Evolutionary conservation across 2,113 vertebrate species (phyloP).

Genomic region (Megaleporinus macrocephalus): DNA sequence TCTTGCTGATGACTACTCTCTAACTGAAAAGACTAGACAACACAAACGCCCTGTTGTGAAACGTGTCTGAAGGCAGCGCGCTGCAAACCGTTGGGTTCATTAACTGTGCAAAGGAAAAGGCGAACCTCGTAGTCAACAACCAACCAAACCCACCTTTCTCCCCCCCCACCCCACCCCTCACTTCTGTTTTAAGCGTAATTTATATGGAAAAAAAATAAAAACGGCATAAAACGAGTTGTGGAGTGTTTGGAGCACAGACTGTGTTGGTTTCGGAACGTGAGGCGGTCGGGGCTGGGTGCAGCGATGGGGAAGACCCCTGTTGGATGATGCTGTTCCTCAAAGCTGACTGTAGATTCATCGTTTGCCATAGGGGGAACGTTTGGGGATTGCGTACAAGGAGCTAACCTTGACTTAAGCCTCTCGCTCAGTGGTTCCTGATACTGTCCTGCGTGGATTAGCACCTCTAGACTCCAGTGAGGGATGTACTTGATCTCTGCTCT

Average conservation of each 20-base stretch:
- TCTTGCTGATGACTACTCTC: constrained; percentile 83
- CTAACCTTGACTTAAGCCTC: background rate
- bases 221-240: constrained; percentile 49
- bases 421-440: background rate
- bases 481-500: no score
- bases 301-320: constrained; percentile 6
- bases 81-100: constrained; percentile 9
- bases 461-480: no score
- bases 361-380: background rate
- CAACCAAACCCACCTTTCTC: constrained; percentile 54
- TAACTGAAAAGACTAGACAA: constrained; percentile 56
- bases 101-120: constrained; percentile 36
- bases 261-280: background rate
- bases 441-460: background rate
- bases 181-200: constrained; percentile 84
- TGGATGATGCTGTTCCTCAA: background rate
- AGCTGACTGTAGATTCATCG: background rate
- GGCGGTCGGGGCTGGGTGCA: background rate
- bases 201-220: constrained; percentile 80
- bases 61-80: constrained; percentile 34
- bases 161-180: no score
- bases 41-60: constrained; percentile 49
- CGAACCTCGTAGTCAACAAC: constrained; percentile 49
- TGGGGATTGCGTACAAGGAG: background rate
- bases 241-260: constrained; percentile 31